phyloP scores from a whole-genome alignment of 2,888 invertebrate genomes.

The Agapostemon virescens region DNA sequence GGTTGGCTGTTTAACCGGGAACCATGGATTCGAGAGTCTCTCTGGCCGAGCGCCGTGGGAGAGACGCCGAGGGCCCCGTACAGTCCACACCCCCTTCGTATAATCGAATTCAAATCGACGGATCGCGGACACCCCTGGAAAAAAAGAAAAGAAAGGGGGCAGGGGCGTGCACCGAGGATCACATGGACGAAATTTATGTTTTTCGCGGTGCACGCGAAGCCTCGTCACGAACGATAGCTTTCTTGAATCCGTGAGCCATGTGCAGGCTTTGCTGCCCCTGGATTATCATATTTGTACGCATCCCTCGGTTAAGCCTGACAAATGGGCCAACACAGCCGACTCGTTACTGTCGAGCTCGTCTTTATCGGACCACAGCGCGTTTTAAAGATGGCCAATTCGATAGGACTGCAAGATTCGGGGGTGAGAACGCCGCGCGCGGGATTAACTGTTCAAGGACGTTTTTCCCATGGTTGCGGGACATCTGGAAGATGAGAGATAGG shows the following conservation, averaged over 20 bases:
- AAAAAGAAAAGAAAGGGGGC: no score
- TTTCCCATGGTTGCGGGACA: background rate
- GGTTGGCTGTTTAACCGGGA: conserved; percentile 31
- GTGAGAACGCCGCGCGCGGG: background rate
- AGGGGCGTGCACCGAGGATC: conserved; percentile 43
- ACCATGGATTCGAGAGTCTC: conserved; percentile 22
- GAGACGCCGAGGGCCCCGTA: background rate
- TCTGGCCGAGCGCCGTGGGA: background rate
- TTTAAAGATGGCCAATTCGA: background rate
- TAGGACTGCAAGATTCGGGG: background rate
- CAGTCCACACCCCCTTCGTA: conserved; percentile 24
- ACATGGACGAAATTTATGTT: conserved; percentile 60
- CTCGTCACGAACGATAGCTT: conserved; percentile 45
- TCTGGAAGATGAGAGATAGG: background rate
- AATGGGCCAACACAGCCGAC: conserved; percentile 46
- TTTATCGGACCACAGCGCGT: conserved; percentile 30
- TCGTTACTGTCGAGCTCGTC: conserved; percentile 21
- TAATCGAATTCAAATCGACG: conserved; percentile 63
- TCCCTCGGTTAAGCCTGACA: conserved; percentile 62
- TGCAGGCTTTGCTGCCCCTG: conserved; percentile 21
- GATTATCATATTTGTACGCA: conserved; percentile 61
- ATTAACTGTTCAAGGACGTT: background rate
- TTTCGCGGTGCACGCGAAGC: conserved; percentile 26
- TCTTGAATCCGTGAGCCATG: conserved; percentile 43
- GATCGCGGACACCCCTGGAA: conserved; percentile 47